Evolutionary conservation across 2,113 vertebrate species (phyloP).

Genomic region (Orientallactaga bullata): DNA sequence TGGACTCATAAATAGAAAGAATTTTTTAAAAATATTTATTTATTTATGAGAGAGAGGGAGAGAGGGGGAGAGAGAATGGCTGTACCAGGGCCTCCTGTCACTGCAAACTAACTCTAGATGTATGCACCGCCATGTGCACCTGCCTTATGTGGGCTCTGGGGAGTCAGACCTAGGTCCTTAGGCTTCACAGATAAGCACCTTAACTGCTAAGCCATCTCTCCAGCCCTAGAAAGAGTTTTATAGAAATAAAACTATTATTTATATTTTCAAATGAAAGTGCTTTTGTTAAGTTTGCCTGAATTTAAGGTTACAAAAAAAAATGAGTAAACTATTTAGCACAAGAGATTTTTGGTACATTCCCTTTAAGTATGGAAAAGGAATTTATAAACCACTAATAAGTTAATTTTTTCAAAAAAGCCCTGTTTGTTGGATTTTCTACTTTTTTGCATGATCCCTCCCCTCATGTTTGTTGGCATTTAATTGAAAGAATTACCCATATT

Average conservation of each 20-base stretch:
- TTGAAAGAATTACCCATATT: no score
- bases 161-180: no score
- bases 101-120: no score
- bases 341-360: neutral
- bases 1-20: neutral
- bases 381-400: neutral
- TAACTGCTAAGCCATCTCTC: no score
- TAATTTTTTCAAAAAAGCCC: neutral
- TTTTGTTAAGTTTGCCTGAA: conserved; percentile 25
- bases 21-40: neutral
- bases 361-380: neutral
- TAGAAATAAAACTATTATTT: neutral
- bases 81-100: no score
- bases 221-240: neutral
- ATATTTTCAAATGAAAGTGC: neutral
- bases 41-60: no score
- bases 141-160: no score
- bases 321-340: neutral
- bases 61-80: no score
- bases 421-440: no score
- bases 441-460: neutral
- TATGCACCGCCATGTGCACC: no score
- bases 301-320: conserved; percentile 31
- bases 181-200: no score
- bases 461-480: no score